phyloP scores from a whole-genome alignment of 35 echinoderm and acorn worm genomes.

The Ophiothrix spiculata region DNA sequence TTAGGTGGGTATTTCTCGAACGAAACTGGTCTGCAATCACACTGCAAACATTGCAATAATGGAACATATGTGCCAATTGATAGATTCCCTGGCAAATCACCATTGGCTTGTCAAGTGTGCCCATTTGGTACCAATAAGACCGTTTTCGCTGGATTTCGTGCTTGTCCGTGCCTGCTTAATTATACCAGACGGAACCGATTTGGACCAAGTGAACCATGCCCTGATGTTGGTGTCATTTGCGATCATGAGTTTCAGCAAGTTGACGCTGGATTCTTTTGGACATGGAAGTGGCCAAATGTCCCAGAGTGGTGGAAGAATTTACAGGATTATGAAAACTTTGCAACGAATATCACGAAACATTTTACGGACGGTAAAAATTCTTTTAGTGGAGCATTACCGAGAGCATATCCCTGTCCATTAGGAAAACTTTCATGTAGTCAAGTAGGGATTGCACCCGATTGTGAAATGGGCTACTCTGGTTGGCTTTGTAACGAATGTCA shows the following conservation, averaged over 20 bases:
- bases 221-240: constrained; percentile 21
- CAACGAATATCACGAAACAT: not conserved
- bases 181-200: constrained; percentile 40
- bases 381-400: constrained; percentile 16
- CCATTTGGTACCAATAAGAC: constrained; percentile 43
- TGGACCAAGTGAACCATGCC: constrained; percentile 34
- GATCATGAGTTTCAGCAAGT: constrained; percentile 22
- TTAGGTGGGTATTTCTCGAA: constrained; percentile 54
- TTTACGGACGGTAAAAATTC: not conserved
- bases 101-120: constrained; percentile 36
- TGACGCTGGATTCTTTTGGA: constrained; percentile 24
- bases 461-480: constrained; percentile 19
- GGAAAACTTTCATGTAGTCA: not conserved
- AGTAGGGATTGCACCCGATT: not conserved
- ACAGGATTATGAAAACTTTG: constrained; percentile 21
- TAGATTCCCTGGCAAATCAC: not conserved
- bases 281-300: constrained; percentile 28
- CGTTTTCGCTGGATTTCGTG: constrained; percentile 29
- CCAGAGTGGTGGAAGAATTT: not conserved
- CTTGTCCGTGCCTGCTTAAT: constrained; percentile 47
- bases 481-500: constrained; percentile 42
- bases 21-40: constrained; percentile 44
- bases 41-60: constrained; percentile 41
- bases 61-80: constrained; percentile 26
- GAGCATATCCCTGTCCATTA: constrained; percentile 21